These are phyloP conservation scores for Actinemys pallida DNA, from an alignment of 2,113 vertebrate genomes.

Conservation along the genomic window DNA sequence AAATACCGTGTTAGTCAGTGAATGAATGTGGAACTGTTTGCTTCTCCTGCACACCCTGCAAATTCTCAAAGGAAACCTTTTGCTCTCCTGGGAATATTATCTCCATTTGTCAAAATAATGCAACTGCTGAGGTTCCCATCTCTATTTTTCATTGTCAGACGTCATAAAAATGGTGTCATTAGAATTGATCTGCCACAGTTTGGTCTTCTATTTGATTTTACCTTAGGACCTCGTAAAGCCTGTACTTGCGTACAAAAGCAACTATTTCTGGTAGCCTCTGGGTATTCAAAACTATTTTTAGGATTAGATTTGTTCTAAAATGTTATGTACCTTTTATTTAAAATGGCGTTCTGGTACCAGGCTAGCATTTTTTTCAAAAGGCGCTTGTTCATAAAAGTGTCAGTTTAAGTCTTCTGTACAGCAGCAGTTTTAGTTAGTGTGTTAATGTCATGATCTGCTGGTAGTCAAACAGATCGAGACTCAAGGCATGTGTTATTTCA, in stretches of 20 bases:
- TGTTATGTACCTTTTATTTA: slow-evolving; percentile 41
- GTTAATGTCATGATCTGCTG: not conserved
- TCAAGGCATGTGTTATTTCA: not conserved
- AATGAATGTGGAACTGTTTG: not conserved
- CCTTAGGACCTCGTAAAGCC: slow-evolving; percentile 30
- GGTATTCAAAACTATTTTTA: not conserved
- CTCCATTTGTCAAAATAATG: slow-evolving; percentile 11
- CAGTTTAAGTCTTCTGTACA: not conserved
- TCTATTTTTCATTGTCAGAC: not conserved
- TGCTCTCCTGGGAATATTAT: not conserved
- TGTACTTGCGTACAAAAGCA: slow-evolving; percentile 37
- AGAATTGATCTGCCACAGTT: slow-evolving; percentile 30
- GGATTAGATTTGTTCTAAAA: not conserved
- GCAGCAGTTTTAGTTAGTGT: not conserved
- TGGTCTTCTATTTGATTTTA: slow-evolving; percentile 39
- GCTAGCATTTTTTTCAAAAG: not conserved
- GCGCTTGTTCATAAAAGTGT: not conserved
- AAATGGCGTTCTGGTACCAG: not conserved
- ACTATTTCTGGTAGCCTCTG: slow-evolving; percentile 22
- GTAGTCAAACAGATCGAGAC: too few species aligned
- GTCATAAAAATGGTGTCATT: slow-evolving; percentile 45
- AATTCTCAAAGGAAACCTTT: not conserved
- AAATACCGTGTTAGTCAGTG: not conserved
- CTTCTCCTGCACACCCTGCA: not conserved
- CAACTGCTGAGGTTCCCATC: not conserved